Evolutionary conservation across 2,113 vertebrate species (phyloP).

Genomic region (Chaetodon trifascialis): DNA sequence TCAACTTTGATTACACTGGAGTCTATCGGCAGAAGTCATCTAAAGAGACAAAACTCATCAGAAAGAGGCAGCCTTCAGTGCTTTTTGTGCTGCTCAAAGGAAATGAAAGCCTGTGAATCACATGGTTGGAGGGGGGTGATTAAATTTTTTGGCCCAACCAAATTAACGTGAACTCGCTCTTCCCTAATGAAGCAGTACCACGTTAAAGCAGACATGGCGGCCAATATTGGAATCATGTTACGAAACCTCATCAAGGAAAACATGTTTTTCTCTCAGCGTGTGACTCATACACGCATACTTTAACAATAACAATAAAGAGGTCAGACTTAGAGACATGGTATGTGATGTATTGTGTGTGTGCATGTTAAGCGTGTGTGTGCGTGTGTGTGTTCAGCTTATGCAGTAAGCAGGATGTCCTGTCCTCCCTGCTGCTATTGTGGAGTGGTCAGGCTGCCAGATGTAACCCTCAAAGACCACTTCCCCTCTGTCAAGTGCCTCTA

Average conservation of each 20-base stretch:
- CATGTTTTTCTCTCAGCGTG: constrained; percentile 5
- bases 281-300: constrained; percentile 40
- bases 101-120: no score
- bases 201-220: background rate
- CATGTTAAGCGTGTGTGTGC: background rate
- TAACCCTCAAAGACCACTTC: constrained; percentile 77
- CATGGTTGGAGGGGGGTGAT: no score
- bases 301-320: constrained; percentile 31
- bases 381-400: constrained; percentile 37
- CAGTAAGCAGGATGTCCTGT: constrained; percentile 84
- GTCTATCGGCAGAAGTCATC: background rate
- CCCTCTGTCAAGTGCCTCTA: constrained; percentile 72
- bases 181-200: background rate
- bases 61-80: no score
- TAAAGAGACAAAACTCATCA: background rate
- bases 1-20: background rate
- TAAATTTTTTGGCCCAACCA: background rate
- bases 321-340: constrained; percentile 28
- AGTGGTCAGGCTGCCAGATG: constrained; percentile 71
- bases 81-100: no score
- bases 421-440: constrained; percentile 80
- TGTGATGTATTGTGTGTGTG: constrained; percentile 10
- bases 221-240: background rate
- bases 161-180: background rate
- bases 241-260: constrained; percentile 47